Evolutionary conservation across 2,888 invertebrate species (phyloP).

Genomic region (Crioceris asparagi): DNA sequence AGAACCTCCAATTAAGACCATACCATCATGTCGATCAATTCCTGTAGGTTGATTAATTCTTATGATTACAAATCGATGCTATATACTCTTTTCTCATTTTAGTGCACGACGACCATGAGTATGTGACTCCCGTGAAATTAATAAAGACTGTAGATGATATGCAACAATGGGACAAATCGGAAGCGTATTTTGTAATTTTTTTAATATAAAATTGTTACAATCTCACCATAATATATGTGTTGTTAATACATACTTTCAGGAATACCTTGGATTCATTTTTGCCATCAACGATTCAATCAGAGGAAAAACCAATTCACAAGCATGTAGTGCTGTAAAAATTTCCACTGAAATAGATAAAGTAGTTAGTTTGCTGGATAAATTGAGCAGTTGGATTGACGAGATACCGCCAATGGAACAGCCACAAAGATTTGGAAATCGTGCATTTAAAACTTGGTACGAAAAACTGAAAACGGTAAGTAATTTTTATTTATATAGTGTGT

Average conservation of each 20-base stretch:
- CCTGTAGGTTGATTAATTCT: too few species aligned
- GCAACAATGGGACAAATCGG: constrained; percentile 72
- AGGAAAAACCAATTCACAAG: constrained; percentile 55
- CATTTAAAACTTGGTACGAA: constrained; percentile 74
- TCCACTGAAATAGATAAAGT: constrained; percentile 53
- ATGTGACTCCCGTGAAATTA: constrained; percentile 51
- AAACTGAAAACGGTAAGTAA: constrained; percentile 44
- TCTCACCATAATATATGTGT: not conserved
- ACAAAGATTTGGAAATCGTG: constrained; percentile 93
- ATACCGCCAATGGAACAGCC: constrained; percentile 86
- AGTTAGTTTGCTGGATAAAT: constrained; percentile 53
- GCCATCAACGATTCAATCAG: constrained; percentile 79
- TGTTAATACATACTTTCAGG: constrained; percentile 36
- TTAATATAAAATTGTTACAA: constrained; percentile 12
- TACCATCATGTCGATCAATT: too few species aligned
- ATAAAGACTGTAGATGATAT: constrained; percentile 60
- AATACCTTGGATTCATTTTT: constrained; percentile 78
- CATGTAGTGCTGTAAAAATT: constrained; percentile 41
- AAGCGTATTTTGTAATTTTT: constrained; percentile 74
- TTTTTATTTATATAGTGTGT: not conserved
- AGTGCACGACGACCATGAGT: constrained; percentile 50
- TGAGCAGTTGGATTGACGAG: constrained; percentile 65
- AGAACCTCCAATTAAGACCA: too few species aligned
- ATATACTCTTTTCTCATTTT: too few species aligned
- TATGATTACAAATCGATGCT: too few species aligned